Evolutionary conservation across 2,113 vertebrate species (phyloP).

Genomic region (Syngnathus scovelli): DNA sequence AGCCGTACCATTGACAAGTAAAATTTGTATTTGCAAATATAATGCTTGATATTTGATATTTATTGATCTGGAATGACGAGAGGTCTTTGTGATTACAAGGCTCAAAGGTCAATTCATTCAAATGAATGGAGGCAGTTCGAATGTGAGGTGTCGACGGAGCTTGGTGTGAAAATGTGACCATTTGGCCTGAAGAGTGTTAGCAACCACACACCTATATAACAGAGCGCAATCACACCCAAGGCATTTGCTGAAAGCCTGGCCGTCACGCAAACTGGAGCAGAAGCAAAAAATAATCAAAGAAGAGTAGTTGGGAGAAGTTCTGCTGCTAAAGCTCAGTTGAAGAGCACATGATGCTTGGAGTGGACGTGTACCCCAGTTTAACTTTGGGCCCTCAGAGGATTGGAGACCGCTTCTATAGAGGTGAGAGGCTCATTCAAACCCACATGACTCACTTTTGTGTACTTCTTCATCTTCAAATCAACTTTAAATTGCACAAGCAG

Average conservation of each 20-base stretch:
- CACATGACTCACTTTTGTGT: background rate
- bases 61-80: no score
- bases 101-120: background rate
- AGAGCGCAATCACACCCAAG: slow-evolving; percentile 7
- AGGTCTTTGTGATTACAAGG: background rate
- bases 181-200: slow-evolving; percentile 70
- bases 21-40: no score
- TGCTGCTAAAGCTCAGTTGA: slow-evolving; percentile 19
- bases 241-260: slow-evolving; percentile 22
- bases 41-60: no score
- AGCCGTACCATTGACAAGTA: no score
- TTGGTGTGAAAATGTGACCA: slow-evolving; percentile 49
- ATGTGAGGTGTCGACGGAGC: background rate
- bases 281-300: background rate
- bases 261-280: background rate
- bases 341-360: slow-evolving; percentile 56
- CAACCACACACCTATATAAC: slow-evolving; percentile 69
- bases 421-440: slow-evolving; percentile 37
- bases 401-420: slow-evolving; percentile 76
- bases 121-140: background rate
- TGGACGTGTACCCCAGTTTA: slow-evolving; percentile 70
- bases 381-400: slow-evolving; percentile 62
- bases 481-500: background rate
- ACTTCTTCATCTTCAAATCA: background rate
- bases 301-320: slow-evolving; percentile 6